Evolutionary conservation across 2,888 invertebrate species (phyloP).

Genomic region (Dolichomitus sp.): DNA sequence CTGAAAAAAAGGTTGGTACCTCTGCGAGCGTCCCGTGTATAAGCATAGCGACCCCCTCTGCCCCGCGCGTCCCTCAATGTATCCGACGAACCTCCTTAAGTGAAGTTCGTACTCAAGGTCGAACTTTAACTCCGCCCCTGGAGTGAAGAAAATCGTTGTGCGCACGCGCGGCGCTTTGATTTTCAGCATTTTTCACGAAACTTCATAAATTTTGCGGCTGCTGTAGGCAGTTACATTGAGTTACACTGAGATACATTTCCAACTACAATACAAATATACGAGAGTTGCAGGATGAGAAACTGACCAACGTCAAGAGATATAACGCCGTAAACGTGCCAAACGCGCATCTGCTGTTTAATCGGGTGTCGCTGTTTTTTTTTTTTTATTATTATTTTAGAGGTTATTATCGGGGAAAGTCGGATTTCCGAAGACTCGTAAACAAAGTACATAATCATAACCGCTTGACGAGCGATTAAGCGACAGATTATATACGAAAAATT

Average conservation of each 20-base stretch:
- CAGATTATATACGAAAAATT: neutral
- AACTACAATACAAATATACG: too few species aligned
- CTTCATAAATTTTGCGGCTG: neutral
- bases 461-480: neutral
- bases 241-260: neutral
- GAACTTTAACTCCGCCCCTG: neutral
- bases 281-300: neutral
- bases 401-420: constrained; percentile 5
- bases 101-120: too few species aligned
- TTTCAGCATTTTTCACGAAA: neutral
- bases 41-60: too few species aligned
- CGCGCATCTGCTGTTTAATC: neutral
- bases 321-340: neutral
- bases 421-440: neutral
- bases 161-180: neutral
- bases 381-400: constrained; percentile 7
- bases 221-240: neutral
- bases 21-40: too few species aligned
- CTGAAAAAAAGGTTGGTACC: too few species aligned
- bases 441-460: neutral
- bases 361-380: neutral
- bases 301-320: neutral
- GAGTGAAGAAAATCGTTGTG: neutral
- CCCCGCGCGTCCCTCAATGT: too few species aligned
- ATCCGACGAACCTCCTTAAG: too few species aligned